phyloP scores from a whole-genome alignment of 64 coral and sea anemone genomes.

The Stylophora pistillata region DNA sequence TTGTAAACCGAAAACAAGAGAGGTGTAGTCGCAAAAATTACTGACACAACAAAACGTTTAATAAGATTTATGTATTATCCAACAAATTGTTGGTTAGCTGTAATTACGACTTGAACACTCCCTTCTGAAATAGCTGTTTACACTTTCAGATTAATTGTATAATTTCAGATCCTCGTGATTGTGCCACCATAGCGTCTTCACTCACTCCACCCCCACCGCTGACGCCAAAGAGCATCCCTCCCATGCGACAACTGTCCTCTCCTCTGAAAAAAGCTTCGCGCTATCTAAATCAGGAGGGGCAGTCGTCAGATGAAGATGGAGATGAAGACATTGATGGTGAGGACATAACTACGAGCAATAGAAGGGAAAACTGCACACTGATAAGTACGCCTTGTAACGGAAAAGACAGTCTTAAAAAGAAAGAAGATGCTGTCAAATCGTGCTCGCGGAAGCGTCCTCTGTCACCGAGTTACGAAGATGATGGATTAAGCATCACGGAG shows the following conservation, averaged over 20 bases:
- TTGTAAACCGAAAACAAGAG: too few relatives aligned
- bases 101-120: not conserved
- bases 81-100: not conserved
- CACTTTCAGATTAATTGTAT: not conserved
- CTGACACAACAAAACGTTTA: too few relatives aligned
- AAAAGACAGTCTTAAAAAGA: not conserved
- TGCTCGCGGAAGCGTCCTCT: not conserved
- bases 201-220: conserved; percentile 70
- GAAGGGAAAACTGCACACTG: not conserved
- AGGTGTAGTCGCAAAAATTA: too few relatives aligned
- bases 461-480: not conserved
- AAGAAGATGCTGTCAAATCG: not conserved
- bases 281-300: conserved; percentile 50
- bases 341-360: not conserved
- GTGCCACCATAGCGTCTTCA: conserved; percentile 3
- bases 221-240: conserved; percentile 64
- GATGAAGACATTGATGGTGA: conserved; percentile 29
- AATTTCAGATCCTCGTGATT: conserved; percentile 22
- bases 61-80: too few relatives aligned
- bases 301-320: conserved; percentile 37
- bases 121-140: not conserved
- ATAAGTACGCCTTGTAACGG: not conserved
- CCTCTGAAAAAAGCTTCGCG: conserved; percentile 57
- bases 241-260: conserved; percentile 55
- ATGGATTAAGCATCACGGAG: not conserved